These are phyloP conservation scores for Natrix natrix DNA, from an alignment of 2,797 vertebrate species.

Conservation along the genomic window DNA sequence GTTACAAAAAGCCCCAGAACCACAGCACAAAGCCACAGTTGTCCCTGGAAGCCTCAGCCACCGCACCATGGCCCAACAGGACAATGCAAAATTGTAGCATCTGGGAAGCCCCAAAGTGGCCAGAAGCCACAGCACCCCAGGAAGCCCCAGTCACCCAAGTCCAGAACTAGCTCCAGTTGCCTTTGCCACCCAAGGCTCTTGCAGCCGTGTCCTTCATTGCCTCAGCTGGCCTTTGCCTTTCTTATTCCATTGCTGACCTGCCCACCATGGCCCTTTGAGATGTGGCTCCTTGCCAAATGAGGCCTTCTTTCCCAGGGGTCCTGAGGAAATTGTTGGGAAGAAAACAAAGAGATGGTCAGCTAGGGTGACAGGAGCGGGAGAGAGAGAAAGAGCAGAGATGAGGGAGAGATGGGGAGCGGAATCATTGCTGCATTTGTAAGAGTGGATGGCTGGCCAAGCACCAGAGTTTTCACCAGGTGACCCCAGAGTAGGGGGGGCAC, in stretches of 20 bases:
- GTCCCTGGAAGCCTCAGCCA: neutral
- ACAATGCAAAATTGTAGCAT: neutral
- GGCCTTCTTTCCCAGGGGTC: neutral
- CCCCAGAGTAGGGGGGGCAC: neutral
- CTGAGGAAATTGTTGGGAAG: neutral
- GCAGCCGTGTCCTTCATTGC: neutral
- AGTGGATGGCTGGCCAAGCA: neutral
- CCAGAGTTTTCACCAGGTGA: neutral
- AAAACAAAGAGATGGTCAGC: neutral
- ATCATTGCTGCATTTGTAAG: neutral
- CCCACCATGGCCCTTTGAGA: neutral
- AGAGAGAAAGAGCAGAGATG: too few relatives aligned
- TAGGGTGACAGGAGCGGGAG: neutral
- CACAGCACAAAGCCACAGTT: neutral
- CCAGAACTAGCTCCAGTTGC: neutral
- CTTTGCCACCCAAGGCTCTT: neutral
- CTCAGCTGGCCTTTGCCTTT: neutral
- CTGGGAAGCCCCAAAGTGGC: neutral
- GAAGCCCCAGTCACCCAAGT: neutral
- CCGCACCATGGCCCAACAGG: neutral
- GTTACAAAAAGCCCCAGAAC: neutral
- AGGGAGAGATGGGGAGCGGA: too few relatives aligned
- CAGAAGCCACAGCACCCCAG: neutral
- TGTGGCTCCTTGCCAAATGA: neutral
- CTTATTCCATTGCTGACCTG: neutral